A percentile compares a stretch with the other conserved stretches of the same genome.
phyloP scores from a whole-genome alignment of 2,888 invertebrate species.

The Byasa hedistus region DNA sequence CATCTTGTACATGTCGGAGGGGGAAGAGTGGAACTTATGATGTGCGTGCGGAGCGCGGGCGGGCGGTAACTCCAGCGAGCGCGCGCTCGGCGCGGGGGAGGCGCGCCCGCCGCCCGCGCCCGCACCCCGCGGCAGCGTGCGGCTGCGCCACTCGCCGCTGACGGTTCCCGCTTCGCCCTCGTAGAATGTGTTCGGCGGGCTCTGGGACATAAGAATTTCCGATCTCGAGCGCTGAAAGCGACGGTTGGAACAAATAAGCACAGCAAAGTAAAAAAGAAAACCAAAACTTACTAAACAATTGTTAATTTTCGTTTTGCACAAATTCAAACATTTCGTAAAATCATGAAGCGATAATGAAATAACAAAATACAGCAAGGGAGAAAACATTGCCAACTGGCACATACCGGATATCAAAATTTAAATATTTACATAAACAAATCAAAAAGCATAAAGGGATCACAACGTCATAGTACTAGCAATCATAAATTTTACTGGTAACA shows the following conservation, averaged over 20 bases:
- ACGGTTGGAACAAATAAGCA: constrained; percentile 20
- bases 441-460: too few relatives aligned
- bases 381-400: too few relatives aligned
- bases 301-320: background rate
- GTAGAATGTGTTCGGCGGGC: constrained; percentile 57
- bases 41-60: constrained; percentile 45
- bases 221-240: constrained; percentile 70
- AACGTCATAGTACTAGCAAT: too few relatives aligned
- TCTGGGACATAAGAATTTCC: constrained; percentile 68
- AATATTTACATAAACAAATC: too few relatives aligned
- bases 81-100: constrained; percentile 56
- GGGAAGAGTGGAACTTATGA: constrained; percentile 55
- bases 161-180: constrained; percentile 22
- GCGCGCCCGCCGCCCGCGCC: constrained; percentile 37
- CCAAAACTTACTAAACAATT: background rate
- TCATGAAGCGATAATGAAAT: too few relatives aligned
- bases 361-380: too few relatives aligned
- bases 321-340: background rate
- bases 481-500: too few relatives aligned
- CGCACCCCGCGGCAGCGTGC: constrained; percentile 28
- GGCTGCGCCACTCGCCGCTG: constrained; percentile 45
- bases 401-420: too few relatives aligned
- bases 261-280: background rate
- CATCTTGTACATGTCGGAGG: constrained; percentile 53
- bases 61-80: constrained; percentile 45